Base-by-base conservation (phyloP, 92 coral and sea anemone genomes). In the Zoanthus sansibaricus region DNA sequence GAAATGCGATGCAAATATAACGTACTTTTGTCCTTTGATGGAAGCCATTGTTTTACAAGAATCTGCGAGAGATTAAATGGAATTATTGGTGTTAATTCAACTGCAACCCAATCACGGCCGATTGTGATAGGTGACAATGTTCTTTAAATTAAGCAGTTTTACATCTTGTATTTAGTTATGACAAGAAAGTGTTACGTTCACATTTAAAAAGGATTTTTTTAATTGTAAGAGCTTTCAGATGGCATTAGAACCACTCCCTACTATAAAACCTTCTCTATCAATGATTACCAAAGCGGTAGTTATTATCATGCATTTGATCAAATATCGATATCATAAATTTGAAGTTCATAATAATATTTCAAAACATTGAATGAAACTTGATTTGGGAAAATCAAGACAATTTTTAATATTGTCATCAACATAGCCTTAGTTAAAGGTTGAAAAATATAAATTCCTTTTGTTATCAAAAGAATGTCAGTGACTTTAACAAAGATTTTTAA, bases 1-100 rank as follows among this genome's bases (percentile, higher is more conserved):
- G 18, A 15, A 18, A 48, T 46, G 78, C 59, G 15, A 48, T 75
- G 33, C 32, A 15, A 48, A 46, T 1, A 46, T 7, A 75, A 9
- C 21, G 71, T 42, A 32, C 31, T 31, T 18, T 61, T 47, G 33
- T 78, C 33, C 30, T 37, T 78, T 78, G 83, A 56, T 69, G 42
- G 72, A 44, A 78, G 21, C 54, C 9, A 78, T 78, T 78, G 83
- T 61, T 9, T 78, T 37, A 8, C 12, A 31, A 10, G 11, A 78
- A 58, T 16, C 71, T 11, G 20, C 17, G 21, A 15, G 59, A 78
- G 83, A 78, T 33, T 78, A 62, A 13, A 70, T 16, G n/a, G 14
- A 61, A 55, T 62, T 42, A 45, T 37, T 46, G 83, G 37, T 78
- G 18, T 78, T 72, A 58, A 58, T 37, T 59, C 47, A 59, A 31